phyloP scores from a whole-genome alignment of 2,888 invertebrate genomes.

The Clistopyga incitator region DNA sequence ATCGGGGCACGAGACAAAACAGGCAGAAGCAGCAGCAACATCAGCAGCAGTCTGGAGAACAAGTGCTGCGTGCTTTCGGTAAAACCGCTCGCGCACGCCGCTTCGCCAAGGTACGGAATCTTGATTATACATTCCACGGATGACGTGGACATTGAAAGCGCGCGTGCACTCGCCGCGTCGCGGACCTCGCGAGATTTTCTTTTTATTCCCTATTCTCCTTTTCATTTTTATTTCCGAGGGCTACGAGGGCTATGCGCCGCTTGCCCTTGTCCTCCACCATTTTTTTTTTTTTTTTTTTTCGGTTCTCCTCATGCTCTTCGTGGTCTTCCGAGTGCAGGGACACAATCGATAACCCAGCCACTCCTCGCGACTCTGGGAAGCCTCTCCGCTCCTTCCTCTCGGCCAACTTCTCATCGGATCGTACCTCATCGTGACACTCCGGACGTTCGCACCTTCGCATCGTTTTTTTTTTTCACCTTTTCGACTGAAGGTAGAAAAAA shows the following conservation, averaged over 20 bases:
- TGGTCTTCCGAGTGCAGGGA: conserved; percentile 17
- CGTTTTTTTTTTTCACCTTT: conserved; percentile 8
- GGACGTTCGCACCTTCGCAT: conserved; percentile 36
- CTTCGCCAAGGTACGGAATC: conserved; percentile 73
- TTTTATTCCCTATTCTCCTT: conserved; percentile 6
- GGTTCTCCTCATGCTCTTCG: too few species aligned
- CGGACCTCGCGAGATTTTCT: conserved; percentile 28
- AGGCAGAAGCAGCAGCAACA: conserved; percentile 69
- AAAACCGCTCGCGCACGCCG: conserved; percentile 31
- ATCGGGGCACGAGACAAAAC: conserved; percentile 80
- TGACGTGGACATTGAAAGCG: conserved; percentile 68
- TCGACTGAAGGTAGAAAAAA: conserved; percentile 27
- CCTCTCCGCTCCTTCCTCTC: conserved; percentile 5
- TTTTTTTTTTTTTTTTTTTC: conserved; percentile 18
- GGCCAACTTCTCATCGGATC: conserved; percentile 38
- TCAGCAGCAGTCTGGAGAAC: conserved; percentile 68
- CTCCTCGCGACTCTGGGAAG: conserved; percentile 18
- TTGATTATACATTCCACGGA: conserved; percentile 80
- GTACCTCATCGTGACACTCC: conserved; percentile 63
- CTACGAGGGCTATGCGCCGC: conserved; percentile 18
- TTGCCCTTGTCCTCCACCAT: conserved; percentile 32
- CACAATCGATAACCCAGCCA: conserved; percentile 60
- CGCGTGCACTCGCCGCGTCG: conserved; percentile 36
- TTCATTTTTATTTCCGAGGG: conserved; percentile 19
- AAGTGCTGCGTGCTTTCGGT: conserved; percentile 75